Evolutionary conservation across 2,113 vertebrate species (phyloP), one percentile per base, ranked within the genome.

Genomic region (Cygnus atratus): DNA sequence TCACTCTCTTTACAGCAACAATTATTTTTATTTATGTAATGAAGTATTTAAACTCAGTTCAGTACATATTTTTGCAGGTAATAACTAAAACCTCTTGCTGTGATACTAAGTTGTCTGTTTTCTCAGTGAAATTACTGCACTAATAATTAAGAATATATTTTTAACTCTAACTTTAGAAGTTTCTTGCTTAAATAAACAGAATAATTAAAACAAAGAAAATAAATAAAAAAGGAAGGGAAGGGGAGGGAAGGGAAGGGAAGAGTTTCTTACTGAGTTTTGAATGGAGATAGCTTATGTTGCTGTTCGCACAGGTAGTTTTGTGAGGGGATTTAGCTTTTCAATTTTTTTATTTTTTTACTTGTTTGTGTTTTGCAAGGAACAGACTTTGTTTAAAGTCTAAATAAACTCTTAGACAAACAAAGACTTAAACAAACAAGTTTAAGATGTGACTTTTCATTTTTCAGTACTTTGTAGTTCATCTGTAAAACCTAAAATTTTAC

Each of bases 71-170:
- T 95, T 85, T 92, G 37, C 61, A 88, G 18, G 28, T 22, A 52
- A 44, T 58, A 71, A 71, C 66, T 66, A 93, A 89, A 96, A 91
- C 29, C n/a, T 75, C 74, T 91, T 95, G 54, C 87, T 93, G 48
- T 83, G 78, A 76, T 48, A 70, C 10, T 58, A 62, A 90, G 35
- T 33, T 5, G 19, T 52, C 39, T 85, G 31, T 52, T 94, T 94
- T 96, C 55, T 86, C 72, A 41, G 37, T 87, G 19, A 95, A 91
- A 92, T 90, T 92, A 80, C 58, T 91, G 4, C 55, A 46, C 19
- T 82, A 75, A 81, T 85, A 75, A 92, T 89, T 89, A 92, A 87
- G 75, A 79, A 76, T 50, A 31, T 28, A 22, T 58, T 92, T 77
- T 88, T 57, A 35, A 67, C 43, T 77, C 39, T 41, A 63, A 41